Percentiles rank a stretch among this genome's conserved stretches.
Conservation (phyloP, 2,888 invertebrate species). For the Andrena praecox region DNA sequence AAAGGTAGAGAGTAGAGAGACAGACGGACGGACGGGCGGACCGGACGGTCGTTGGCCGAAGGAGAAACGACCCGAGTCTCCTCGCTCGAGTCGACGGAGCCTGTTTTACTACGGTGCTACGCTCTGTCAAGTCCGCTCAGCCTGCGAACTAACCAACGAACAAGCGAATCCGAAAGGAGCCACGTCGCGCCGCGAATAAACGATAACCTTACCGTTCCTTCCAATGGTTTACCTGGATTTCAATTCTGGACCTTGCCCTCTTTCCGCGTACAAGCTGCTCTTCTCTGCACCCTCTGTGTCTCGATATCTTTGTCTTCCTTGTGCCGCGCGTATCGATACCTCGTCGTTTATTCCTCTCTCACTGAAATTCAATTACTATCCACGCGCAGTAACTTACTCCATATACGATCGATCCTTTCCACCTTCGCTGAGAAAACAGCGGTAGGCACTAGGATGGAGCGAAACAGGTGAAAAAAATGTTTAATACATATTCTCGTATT, state of each 20-base stretch:
- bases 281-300: not conserved
- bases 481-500: no score
- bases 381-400: not conserved
- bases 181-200: constrained; percentile 11
- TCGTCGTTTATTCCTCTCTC: not conserved
- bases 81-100: constrained; percentile 47
- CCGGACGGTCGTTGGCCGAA: constrained; percentile 71
- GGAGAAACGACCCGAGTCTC: constrained; percentile 70
- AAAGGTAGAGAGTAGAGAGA: constrained; percentile 4
- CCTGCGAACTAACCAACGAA: constrained; percentile 26
- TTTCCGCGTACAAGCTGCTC: not conserved
- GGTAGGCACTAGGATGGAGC: no score
- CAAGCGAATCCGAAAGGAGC: constrained; percentile 1
- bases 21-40: not conserved
- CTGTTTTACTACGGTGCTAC: constrained; percentile 61
- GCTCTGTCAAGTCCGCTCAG: constrained; percentile 59
- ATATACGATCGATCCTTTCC: not conserved
- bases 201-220: constrained; percentile 11
- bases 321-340: not conserved
- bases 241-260: not conserved
- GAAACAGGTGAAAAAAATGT: no score
- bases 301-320: not conserved
- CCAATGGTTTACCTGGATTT: not conserved
- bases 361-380: not conserved
- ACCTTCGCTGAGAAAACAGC: not conserved